Evolutionary conservation across 2,797 vertebrate genomes (phyloP).

Genomic region (Ibycter americanus): DNA sequence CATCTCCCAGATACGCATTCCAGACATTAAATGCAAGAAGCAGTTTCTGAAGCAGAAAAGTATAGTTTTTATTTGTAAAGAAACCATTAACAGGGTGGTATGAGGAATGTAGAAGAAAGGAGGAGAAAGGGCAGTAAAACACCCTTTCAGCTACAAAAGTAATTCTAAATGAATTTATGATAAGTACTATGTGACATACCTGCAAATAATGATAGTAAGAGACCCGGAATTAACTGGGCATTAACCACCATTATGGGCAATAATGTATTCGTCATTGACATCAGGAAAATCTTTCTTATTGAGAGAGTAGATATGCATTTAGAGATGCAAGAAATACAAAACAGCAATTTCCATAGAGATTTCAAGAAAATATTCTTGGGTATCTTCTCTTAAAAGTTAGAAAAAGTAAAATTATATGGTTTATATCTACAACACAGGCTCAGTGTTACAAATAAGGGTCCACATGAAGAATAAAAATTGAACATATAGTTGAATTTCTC

Average conservation of each 20-base stretch:
- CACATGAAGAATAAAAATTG: background rate
- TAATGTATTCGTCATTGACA: rapidly evolving
- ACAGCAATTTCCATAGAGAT: background rate
- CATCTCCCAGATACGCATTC: background rate
- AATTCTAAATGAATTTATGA: background rate
- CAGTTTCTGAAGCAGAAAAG: background rate
- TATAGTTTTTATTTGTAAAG: background rate
- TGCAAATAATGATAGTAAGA: background rate
- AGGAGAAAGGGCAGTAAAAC: background rate
- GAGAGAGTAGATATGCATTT: background rate
- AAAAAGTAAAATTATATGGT: background rate
- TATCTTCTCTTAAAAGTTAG: background rate
- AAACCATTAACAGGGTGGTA: background rate
- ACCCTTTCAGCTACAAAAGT: background rate
- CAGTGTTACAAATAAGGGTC: background rate
- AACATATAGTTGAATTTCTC: background rate
- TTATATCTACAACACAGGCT: background rate
- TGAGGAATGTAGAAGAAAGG: background rate
- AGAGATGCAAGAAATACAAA: background rate
- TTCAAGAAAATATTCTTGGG: background rate
- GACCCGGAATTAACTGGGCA: background rate
- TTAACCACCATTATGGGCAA: background rate
- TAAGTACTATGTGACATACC: background rate
- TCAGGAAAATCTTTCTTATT: background rate
- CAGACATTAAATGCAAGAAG: background rate